phyloP scores from a whole-genome alignment of 2,888 invertebrate genomes.

The Leptinotarsa haldemani region DNA sequence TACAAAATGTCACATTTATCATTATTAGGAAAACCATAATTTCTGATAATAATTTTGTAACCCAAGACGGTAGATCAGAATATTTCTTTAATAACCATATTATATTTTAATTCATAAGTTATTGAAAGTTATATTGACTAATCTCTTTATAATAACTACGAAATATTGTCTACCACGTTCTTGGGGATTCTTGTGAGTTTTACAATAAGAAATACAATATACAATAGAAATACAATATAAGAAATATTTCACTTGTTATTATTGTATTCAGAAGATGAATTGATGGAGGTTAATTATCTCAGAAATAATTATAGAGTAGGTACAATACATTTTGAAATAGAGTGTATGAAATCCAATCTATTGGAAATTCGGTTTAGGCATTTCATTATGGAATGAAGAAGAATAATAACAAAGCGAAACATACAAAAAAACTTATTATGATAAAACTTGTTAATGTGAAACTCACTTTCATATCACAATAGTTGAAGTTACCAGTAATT shows the following conservation, averaged over 20 bases:
- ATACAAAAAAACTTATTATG: neutral
- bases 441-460: slow-evolving; percentile 1
- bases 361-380: too few species aligned
- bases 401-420: neutral
- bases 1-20: neutral
- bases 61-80: slow-evolving; percentile 14
- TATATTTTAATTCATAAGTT: neutral
- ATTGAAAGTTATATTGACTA: neutral
- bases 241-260: neutral
- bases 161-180: slow-evolving; percentile 18
- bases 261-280: too few species aligned
- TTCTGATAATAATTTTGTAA: slow-evolving; percentile 3
- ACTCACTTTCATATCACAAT: slow-evolving; percentile 21
- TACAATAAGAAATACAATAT: too few species aligned
- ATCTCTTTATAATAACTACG: neutral
- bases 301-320: too few species aligned
- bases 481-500: slow-evolving; percentile 22
- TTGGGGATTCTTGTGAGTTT: slow-evolving; percentile 13
- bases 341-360: too few species aligned
- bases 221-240: too few species aligned
- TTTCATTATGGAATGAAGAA: neutral
- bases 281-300: too few species aligned
- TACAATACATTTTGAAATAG: too few species aligned
- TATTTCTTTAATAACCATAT: neutral
- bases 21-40: neutral